Base-by-base conservation (phyloP, 2,113 vertebrate genomes). In the Mellivora capensis region DNA sequence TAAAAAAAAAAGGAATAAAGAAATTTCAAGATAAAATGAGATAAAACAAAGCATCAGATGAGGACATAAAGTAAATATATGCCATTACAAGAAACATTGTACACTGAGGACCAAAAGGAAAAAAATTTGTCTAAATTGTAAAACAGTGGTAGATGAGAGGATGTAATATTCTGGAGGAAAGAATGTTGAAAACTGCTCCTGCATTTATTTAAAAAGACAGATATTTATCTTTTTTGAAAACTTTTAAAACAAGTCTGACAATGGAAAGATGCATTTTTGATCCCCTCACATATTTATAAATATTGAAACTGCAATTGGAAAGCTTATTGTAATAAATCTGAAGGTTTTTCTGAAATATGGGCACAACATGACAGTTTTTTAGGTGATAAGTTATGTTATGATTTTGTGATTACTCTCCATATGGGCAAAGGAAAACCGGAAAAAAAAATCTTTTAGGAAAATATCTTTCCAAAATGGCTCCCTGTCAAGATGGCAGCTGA, bases 231-330 rank as follows among this genome's bases (percentile, higher is more conserved):
- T 84, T 62, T 76, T 20, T 90, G 62, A 77, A 87, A 57, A 67
- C 6, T 23, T 67, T 44, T 81, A 86, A 27, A 76, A 67, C 8
- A 64, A 52, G 71, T 94, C n/a, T 64, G 13, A 69, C 0, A 79
- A 18, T 87, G 3, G 29, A 82, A 21, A 91, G 91, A 94, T n/a
- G 17, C 29, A 89, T 69, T 90, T 95, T 87, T 27, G 34, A 84
- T 95, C 31, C 39, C 54, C 42, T 96, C 79, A 69, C 11, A 12
- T 88, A 84, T 94, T 93, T 77, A 85, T 85, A 93, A 71, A 44
- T 94, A 44, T 49, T 74, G 47, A 91, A 47, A 86, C 74, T 34
- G 23, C 57, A 34, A 3, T 93, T 92, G 25, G 61, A 84, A 94
- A 34, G 27, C 59, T 44, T 79, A 31, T 5, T 12, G 21, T 84